These are phyloP conservation scores for Dermochelys coriacea DNA, from an alignment of 2,797 vertebrate genomes.

Conservation along the genomic window DNA sequence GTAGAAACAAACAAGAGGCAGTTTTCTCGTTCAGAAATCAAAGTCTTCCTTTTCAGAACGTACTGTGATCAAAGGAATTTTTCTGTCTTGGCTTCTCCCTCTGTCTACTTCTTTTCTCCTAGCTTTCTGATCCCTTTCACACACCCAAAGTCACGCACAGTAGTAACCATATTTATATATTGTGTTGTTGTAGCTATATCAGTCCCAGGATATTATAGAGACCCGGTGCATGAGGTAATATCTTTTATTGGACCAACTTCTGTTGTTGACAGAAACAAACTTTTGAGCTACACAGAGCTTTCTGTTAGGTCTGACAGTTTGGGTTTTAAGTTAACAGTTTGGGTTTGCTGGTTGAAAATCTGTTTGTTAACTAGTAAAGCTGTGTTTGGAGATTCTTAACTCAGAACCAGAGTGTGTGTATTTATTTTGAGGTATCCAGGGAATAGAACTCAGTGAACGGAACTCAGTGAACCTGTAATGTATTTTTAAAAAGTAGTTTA, in stretches of 20 bases:
- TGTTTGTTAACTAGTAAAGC: background rate
- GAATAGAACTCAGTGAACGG: background rate
- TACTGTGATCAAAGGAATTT: background rate
- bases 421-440: background rate
- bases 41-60: no score
- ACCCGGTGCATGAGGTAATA: no score
- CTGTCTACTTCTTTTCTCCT: background rate
- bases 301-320: background rate
- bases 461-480: background rate
- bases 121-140: background rate
- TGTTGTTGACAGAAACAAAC: background rate
- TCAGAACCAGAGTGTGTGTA: background rate
- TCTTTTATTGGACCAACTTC: no score
- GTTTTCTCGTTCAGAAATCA: no score
- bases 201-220: no score
- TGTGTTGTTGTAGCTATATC: no score
- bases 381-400: background rate
- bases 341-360: constrained; percentile 4
- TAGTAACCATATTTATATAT: background rate
- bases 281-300: background rate
- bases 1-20: no score
- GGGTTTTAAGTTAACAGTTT: constrained; percentile 8
- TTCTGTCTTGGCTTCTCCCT: background rate
- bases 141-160: background rate
- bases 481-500: constrained; percentile 6